phyloP scores from a whole-genome alignment of 2,113 vertebrate species.

The Aptenodytes patagonicus region DNA sequence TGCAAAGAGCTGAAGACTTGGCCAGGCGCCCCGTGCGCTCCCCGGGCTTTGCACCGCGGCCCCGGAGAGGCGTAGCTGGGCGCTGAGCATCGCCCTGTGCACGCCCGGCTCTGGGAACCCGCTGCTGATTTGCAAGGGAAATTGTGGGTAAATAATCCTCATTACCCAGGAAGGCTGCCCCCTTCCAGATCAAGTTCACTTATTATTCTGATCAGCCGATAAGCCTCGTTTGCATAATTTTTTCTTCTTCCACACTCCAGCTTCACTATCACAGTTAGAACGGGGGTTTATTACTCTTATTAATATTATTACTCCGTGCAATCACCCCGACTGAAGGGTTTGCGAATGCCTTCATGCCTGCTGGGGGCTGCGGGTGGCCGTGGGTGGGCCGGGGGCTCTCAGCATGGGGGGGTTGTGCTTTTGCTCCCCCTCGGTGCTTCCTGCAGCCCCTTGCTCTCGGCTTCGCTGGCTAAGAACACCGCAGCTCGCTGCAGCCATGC shows the following conservation, averaged over 20 bases:
- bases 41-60: neutral
- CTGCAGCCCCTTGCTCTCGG: neutral
- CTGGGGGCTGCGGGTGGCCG: neutral
- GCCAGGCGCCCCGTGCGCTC: fast-evolving
- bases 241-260: neutral
- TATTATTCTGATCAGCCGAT: neutral
- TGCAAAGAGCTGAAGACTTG: neutral
- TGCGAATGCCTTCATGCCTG: fast-evolving
- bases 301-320: fast-evolving
- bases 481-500: neutral
- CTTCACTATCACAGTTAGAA: fast-evolving
- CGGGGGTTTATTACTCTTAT: neutral
- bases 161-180: neutral
- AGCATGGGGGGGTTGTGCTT: fast-evolving
- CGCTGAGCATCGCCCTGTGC: neutral
- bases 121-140: conserved; percentile 80
- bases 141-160: conserved; percentile 71
- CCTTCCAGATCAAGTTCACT: neutral
- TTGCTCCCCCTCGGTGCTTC: neutral
- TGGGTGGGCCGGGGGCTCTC: neutral
- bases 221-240: neutral
- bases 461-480: neutral
- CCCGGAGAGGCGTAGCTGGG: neutral
- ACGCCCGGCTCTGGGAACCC: conserved; percentile 50
- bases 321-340: fast-evolving